Base-by-base conservation (phyloP, 2,113 vertebrate species). In the Scomber japonicus region DNA sequence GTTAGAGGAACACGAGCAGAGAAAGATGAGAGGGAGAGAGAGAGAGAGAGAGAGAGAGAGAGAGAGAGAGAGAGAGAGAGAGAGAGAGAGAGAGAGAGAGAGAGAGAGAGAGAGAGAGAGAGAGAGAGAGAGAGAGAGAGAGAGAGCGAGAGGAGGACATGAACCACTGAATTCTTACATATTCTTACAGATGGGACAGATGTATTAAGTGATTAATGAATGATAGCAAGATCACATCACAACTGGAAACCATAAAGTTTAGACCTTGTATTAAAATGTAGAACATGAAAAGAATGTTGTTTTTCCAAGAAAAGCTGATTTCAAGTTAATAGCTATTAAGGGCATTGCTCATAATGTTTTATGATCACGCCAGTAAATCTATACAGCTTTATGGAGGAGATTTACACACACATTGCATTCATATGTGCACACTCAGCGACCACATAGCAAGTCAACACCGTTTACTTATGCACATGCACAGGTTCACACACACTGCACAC, bases 311-410 rank as follows among this genome's bases (percentile, higher is more conserved):
- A 53, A 81, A 77, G 51, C 65, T 80, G 46, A 80, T 86, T 81
- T 81, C 24, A 21, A 46, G 56, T 71, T 82, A 75, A 88, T 19
- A 44, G 75, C 67, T 44, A 63, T 65, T 57, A 49, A 35, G 40
- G 71, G 68, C 51, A 64, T 55, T 72, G 66, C 81, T 81, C 66
- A 19, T 79, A 74, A 84, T 78, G 62, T 87, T 88, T 85, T 78
- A 86, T 54, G 76, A 75, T 71, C 56, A 56, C 76, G 73, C 67
- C 53, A 87, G 44, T 81, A 75, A 84, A 88, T 74, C 54, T 69
- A 68, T 55, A 78, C 67, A 61, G 57, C 74, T 85, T 89, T 14
- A 81, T 35, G 31, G 71, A 57, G 54, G 66, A 60, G 11, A 74
- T 78, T 73, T 67, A 79, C 50, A 53, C 57, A 79, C 75, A 72